A percentile compares a stretch with the other conserved stretches of the same genome.
These are phyloP conservation scores for Pelobates fuscus DNA, from an alignment of 2,113 vertebrate species.

Conservation along the genomic window DNA sequence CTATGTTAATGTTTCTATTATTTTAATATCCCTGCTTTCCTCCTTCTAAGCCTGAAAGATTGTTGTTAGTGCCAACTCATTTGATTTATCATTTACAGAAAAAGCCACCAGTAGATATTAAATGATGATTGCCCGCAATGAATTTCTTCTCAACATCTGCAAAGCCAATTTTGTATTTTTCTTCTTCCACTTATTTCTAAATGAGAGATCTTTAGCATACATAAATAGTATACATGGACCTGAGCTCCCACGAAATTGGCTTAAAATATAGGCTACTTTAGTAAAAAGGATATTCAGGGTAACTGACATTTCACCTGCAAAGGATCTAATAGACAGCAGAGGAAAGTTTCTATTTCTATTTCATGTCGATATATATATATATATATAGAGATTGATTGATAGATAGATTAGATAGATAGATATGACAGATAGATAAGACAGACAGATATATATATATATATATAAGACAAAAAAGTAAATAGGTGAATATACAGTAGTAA, in stretches of 20 bases:
- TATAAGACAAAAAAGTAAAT: too few relatives aligned
- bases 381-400: too few relatives aligned
- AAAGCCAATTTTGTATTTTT: constrained; percentile 77
- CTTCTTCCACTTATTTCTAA: constrained; percentile 74
- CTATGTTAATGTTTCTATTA: constrained; percentile 76
- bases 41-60: constrained; percentile 77
- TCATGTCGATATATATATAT: too few relatives aligned
- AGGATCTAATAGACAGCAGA: background rate
- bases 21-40: constrained; percentile 74
- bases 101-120: constrained; percentile 75
- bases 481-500: too few relatives aligned
- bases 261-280: constrained; percentile 60
- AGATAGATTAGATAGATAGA: too few relatives aligned
- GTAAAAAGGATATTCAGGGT: constrained; percentile 52
- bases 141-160: constrained; percentile 77
- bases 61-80: constrained; percentile 73
- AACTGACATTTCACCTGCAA: constrained; percentile 37
- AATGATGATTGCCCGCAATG: constrained; percentile 76
- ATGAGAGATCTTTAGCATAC: constrained; percentile 74
- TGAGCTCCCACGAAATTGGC: constrained; percentile 61
- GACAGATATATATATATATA: too few relatives aligned
- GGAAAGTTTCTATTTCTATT: background rate
- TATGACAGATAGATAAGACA: too few relatives aligned
- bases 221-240: constrained; percentile 70
- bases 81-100: constrained; percentile 79